Conservation (phyloP, 2,113 vertebrate genomes). For the Nesoenas mayeri region DNA sequence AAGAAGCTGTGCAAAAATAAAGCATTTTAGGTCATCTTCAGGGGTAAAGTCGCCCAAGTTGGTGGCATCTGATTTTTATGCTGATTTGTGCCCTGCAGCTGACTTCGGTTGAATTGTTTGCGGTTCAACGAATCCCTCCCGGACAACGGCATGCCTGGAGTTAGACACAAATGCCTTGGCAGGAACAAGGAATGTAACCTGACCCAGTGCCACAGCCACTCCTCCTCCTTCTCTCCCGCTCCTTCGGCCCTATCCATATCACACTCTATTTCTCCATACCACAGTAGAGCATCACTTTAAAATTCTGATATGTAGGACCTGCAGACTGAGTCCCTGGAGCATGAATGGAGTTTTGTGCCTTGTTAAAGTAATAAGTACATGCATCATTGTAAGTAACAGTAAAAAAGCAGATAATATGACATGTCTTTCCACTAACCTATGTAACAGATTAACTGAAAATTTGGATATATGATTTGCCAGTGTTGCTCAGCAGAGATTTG, state of each 20-base stretch:
- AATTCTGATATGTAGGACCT: rapidly evolving
- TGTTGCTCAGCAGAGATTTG: background rate
- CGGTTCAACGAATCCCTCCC: background rate
- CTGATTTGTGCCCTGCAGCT: background rate
- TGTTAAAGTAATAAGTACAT: background rate
- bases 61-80: background rate
- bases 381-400: background rate
- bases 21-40: background rate
- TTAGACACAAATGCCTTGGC: background rate
- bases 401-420: background rate
- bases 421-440: background rate
- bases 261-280: rapidly evolving
- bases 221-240: background rate
- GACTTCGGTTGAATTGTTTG: background rate
- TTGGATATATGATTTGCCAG: rapidly evolving
- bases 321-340: background rate
- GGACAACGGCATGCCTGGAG: background rate
- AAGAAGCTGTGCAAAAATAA: background rate
- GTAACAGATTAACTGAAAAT: background rate
- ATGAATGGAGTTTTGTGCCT: background rate
- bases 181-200: background rate
- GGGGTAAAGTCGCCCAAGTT: background rate
- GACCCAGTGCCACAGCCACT: background rate
- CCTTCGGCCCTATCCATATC: rapidly evolving
- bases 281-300: background rate